Conservation (phyloP, 2,113 vertebrate genomes). For the Microtus ochrogaster region DNA sequence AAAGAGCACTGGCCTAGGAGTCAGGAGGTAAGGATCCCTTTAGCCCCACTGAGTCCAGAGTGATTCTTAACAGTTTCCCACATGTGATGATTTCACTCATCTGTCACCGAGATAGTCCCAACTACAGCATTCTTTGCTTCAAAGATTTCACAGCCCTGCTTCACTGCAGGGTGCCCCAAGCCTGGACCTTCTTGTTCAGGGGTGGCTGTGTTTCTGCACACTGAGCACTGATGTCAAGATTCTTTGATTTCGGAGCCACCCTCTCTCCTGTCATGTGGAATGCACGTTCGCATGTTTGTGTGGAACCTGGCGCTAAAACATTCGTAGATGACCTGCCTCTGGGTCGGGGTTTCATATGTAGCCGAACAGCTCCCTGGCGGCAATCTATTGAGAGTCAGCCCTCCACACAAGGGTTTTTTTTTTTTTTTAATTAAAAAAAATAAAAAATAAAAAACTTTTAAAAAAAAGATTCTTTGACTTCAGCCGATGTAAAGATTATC, state of each 20-base stretch:
- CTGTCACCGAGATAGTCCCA: neutral
- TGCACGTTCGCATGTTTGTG: rapidly evolving
- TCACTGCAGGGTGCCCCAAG: rapidly evolving
- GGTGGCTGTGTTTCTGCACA: neutral
- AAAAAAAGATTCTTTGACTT: neutral
- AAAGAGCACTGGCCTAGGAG: neutral
- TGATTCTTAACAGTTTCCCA: neutral
- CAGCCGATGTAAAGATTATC: neutral
- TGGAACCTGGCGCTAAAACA: no score
- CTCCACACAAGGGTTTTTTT: no score
- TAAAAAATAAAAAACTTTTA: neutral
- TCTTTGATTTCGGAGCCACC: neutral
- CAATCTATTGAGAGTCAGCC: no score
- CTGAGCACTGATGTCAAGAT: neutral
- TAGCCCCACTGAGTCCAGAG: neutral
- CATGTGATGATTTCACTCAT: neutral
- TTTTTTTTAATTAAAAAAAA: no score
- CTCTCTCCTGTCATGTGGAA: no score
- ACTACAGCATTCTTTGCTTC: neutral
- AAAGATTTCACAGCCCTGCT: neutral
- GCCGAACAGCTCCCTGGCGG: no score
- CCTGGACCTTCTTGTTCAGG: neutral
- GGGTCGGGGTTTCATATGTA: no score
- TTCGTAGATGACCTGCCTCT: no score
- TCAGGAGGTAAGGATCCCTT: neutral